A percentile compares a stretch with the other conserved stretches of the same genome.
Conservation (phyloP, 1,140 invertebrate genomes). For the Drosophila navojoa region DNA sequence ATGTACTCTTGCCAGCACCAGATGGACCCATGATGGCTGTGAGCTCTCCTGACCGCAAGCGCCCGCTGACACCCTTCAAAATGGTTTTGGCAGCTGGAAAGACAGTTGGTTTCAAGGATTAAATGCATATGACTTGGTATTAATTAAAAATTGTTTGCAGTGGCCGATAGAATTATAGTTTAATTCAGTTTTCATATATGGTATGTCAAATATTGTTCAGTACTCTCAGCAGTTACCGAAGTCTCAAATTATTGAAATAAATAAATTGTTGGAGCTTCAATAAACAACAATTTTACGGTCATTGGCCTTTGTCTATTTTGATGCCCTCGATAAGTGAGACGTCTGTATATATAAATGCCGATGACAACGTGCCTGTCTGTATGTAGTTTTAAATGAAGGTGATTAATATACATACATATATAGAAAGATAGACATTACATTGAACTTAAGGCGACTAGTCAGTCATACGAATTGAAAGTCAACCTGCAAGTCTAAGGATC, state of each 20-base stretch:
- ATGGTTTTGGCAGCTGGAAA: slow-evolving; percentile 90
- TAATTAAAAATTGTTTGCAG: too few species aligned
- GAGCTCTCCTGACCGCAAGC: slow-evolving; percentile 92
- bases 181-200: too few species aligned
- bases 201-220: slow-evolving; percentile 7
- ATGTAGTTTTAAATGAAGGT: background rate
- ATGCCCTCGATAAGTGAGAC: slow-evolving; percentile 16
- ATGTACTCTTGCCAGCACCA: slow-evolving; percentile 95
- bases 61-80: slow-evolving; percentile 92
- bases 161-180: background rate
- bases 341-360: background rate
- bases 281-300: slow-evolving; percentile 41
- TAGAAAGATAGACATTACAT: slow-evolving; percentile 7
- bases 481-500: too few species aligned
- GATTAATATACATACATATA: background rate
- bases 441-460: background rate
- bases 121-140: background rate
- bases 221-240: slow-evolving; percentile 15
- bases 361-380: slow-evolving; percentile 8
- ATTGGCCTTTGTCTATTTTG: slow-evolving; percentile 36
- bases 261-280: slow-evolving; percentile 30
- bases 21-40: slow-evolving; percentile 98
- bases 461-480: background rate
- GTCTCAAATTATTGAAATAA: slow-evolving; percentile 27
- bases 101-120: background rate